Conservation (phyloP, 2,888 invertebrate species). For the Phlogophora meticulosa region DNA sequence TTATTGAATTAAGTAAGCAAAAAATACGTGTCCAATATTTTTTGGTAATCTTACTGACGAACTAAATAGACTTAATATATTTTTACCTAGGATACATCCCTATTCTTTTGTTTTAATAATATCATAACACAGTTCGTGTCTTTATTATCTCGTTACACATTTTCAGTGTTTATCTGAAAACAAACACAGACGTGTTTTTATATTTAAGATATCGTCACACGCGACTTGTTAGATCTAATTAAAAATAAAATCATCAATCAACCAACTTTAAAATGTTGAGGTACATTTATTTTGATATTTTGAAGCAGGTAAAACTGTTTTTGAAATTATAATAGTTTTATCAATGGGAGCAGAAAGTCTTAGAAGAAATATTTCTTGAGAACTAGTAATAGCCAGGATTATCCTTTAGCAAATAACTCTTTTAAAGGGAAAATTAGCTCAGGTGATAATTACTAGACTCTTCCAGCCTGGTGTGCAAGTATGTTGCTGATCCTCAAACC, state of each 20-base stretch:
- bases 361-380: neutral
- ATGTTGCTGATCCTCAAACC: too few species aligned
- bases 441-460: too few species aligned
- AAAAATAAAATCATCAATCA: constrained; percentile 59
- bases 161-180: constrained; percentile 41
- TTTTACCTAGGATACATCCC: too few species aligned
- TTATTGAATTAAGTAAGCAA: too few species aligned
- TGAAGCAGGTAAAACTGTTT: too few species aligned
- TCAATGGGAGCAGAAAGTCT: neutral
- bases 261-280: neutral
- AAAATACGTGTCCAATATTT: too few species aligned
- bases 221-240: constrained; percentile 44
- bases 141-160: constrained; percentile 42
- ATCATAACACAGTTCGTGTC: constrained; percentile 16
- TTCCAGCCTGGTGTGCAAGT: too few species aligned
- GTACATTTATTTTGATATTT: neutral
- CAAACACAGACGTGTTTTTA: constrained; percentile 40
- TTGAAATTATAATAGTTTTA: neutral
- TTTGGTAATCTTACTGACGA: too few species aligned
- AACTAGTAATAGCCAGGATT: too few species aligned
- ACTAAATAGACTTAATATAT: too few species aligned
- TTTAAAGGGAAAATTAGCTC: too few species aligned
- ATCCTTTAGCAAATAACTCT: too few species aligned
- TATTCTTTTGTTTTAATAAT: constrained; percentile 13
- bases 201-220: constrained; percentile 32